Evolutionary conservation across 2,797 vertebrate genomes (phyloP).

Genomic region (Melopsittacus undulatus): DNA sequence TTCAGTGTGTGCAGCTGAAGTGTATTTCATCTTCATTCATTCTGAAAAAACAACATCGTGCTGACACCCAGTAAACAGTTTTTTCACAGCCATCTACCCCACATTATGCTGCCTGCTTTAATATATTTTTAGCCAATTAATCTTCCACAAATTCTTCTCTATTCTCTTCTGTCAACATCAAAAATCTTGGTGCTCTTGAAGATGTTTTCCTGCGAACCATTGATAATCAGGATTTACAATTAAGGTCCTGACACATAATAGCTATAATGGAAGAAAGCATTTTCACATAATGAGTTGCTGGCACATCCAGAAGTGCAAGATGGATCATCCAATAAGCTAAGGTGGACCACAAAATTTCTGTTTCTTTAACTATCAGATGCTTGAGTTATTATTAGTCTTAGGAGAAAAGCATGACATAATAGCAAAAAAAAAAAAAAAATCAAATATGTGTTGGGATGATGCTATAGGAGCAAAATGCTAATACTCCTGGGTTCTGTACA

Average conservation of each 20-base stretch:
- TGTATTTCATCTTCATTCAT: neutral
- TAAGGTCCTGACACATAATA: neutral
- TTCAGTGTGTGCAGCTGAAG: neutral
- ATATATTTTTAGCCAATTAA: conserved; percentile 19
- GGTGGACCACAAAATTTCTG: neutral
- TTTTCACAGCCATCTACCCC: neutral
- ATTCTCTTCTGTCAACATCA: neutral
- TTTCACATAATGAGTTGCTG: conserved; percentile 28
- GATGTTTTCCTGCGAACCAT: neutral
- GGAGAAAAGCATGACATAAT: neutral
- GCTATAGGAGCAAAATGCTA: neutral
- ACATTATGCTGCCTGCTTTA: neutral
- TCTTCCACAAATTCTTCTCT: neutral
- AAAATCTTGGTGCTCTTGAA: conserved; percentile 8
- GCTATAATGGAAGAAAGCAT: neutral
- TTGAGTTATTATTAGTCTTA: neutral
- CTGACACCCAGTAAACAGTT: neutral
- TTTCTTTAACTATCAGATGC: conserved; percentile 33
- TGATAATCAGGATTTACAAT: neutral
- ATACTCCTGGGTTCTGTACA: neutral
- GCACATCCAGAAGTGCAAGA: neutral
- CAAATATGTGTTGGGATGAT: neutral
- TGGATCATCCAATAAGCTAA: neutral
- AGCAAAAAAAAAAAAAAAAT: neutral
- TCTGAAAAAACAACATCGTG: neutral